Evolutionary conservation across 2,888 invertebrate species (phyloP), one percentile per base, ranked within the genome.

Genomic region (Drosophila ustulata): DNA sequence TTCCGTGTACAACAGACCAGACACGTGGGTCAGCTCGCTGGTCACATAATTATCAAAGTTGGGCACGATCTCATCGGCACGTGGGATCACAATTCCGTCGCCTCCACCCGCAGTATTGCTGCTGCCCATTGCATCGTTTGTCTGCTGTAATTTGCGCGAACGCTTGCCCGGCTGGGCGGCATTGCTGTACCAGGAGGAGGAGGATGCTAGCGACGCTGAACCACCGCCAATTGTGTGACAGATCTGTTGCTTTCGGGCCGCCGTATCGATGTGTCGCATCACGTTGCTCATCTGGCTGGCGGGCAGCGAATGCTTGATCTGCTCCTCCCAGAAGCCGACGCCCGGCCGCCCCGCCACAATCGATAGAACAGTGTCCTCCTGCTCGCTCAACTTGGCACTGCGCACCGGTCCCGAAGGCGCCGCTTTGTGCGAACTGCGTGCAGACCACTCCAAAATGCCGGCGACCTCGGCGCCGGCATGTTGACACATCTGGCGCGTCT

Each of bases 391-490:
- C n/a, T 65, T 67, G 5, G 68, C 30, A 39, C 75, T 80, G 25
- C 82, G 71, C 41, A 75, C 75, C 4, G 87, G 75, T 18, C 66
- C 61, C 1, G 63, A 66, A n/a, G 72, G 56, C 9, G 59, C 62
- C 0, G 64, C 53, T 18, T 87, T 83, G 18, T 75, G 70, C 4
- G 84, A 87, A 25, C 67, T 81, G 3, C 95, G 93, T 70, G 96
- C 95, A 28, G 96, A 96, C 88, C 95, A 94, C 73, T 96, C 96
- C 76, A 96, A 95, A 59, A 97, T 95, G 4, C 96, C 96, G 25
- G 95, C 94, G 9, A 96, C 94, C 91, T 98, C 97, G 78, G 96
- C 95, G 56, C 96, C 95, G 28, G 95, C 93, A 91, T 97, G 96
- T 71, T 95, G 95, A 4, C 97, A 96, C 90, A 97, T 94, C 37